Conservation (phyloP, 2,113 vertebrate genomes). For the Thunnus maccoyii region DNA sequence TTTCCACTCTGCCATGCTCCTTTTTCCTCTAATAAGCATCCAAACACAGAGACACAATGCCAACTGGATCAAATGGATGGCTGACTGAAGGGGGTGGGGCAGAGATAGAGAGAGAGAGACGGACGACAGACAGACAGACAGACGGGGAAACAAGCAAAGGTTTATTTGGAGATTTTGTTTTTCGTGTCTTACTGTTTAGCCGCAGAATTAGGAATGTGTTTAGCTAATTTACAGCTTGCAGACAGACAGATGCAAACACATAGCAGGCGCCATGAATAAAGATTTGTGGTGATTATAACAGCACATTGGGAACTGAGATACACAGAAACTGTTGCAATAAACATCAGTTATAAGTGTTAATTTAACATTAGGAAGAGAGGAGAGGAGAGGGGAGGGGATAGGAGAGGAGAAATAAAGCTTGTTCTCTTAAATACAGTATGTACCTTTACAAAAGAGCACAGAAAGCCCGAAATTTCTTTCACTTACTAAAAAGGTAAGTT, state of each 20-base stretch:
- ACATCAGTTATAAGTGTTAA: slow-evolving; percentile 32
- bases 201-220: slow-evolving; percentile 19
- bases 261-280: slow-evolving; percentile 45
- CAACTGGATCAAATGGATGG: slow-evolving; percentile 56
- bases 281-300: slow-evolving; percentile 54
- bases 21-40: slow-evolving; percentile 51
- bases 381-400: not conserved
- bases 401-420: not conserved
- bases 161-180: slow-evolving; percentile 10
- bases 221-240: slow-evolving; percentile 28
- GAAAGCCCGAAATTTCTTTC: not conserved
- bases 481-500: not conserved
- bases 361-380: slow-evolving; percentile 22
- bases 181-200: slow-evolving; percentile 20
- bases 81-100: slow-evolving; percentile 29
- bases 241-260: slow-evolving; percentile 29
- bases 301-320: slow-evolving; percentile 31
- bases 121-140: not conserved
- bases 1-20: slow-evolving; percentile 18
- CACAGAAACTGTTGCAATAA: slow-evolving; percentile 36
- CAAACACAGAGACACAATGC: slow-evolving; percentile 34
- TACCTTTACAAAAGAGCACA: not conserved
- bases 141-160: not conserved
- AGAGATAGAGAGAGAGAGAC: not conserved
- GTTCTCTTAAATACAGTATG: not conserved